Evolutionary conservation across 2,113 vertebrate species (phyloP), one percentile per base, ranked within the genome.

Genomic region (Morone saxatilis): DNA sequence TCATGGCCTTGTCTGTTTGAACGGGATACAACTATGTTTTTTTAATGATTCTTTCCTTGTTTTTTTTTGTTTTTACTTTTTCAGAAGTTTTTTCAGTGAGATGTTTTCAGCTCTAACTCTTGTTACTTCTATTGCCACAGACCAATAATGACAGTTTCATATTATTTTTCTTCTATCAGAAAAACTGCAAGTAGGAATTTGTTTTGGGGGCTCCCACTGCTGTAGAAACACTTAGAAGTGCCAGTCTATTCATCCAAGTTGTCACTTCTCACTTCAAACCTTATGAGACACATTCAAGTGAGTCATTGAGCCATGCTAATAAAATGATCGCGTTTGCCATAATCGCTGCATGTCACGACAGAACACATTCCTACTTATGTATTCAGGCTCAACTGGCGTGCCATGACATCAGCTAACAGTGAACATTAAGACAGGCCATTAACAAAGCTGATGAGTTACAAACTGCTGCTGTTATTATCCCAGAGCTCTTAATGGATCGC

Each of bases 401-500:
- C 78, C 83, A 91, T 93, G 91, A 90, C 90, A 92, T 94, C 91
- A 91, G 84, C 84, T 69, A 74, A 88, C 85, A 86, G 85, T 45
- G 90, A 89, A 75, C 91, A 84, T 90, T 91, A 88, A 88, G 86
- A 90, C 90, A 82, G 85, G 87, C 92, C 92, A 95, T 95, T 95
- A 95, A 92, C 93, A 84, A 86, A 91, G 92, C 87, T 77, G 94
- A 90, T 94, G 94, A 95, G 93, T 95, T 93, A 95, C 94, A 90
- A 91, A 93, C 91, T 59, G 89, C 91, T 85, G 90, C 89, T 93
- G 92, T 89, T 91, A 90, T 94, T 13, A 91, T 93, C 93, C 91
- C 72, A 4, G 36, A 94, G 95, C 94, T 95, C 94, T 95, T 96
- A 97, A 95, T 94, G 95, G 96, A 97, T 96, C 92, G 94, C 91